These are phyloP conservation scores for Conger conger DNA, from an alignment of 2,113 vertebrate genomes.

Conservation along the genomic window DNA sequence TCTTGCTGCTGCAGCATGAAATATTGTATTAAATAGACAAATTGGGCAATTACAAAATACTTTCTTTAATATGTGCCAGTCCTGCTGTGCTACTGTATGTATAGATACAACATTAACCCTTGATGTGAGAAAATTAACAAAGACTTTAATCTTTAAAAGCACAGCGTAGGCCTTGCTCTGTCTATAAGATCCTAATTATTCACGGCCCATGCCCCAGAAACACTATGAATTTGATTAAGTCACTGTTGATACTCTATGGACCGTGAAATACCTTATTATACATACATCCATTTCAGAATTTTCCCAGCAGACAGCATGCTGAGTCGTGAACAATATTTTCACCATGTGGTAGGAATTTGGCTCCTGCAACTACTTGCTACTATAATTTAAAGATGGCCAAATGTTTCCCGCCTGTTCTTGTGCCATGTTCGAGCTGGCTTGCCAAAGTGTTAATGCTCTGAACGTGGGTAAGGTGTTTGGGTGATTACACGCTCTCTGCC, in stretches of 20 bases:
- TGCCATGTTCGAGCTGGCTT: background rate
- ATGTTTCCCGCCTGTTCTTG: background rate
- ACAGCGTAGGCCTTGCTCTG: constrained; percentile 10
- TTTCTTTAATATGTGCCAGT: background rate
- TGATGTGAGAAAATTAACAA: constrained; percentile 27
- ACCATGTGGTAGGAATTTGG: background rate
- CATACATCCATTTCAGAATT: constrained; percentile 16
- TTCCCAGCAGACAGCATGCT: background rate
- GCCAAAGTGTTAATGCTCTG: constrained; percentile 12
- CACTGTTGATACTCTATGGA: constrained; percentile 37
- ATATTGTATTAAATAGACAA: too few relatives aligned
- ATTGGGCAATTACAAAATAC: background rate
- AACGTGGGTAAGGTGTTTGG: background rate
- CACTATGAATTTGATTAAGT: constrained; percentile 33
- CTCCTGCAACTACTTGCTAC: background rate
- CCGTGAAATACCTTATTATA: constrained; percentile 35
- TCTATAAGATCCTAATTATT: constrained; percentile 33
- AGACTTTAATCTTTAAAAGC: constrained; percentile 24
- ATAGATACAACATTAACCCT: background rate
- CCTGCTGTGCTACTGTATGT: background rate
- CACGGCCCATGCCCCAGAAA: constrained; percentile 24
- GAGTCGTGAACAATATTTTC: constrained; percentile 1
- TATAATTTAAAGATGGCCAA: constrained; percentile 1
- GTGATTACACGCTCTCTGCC: background rate
- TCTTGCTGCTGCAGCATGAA: too few relatives aligned